Base-by-base conservation (phyloP, 2,113 vertebrate genomes). In the Oxyruncus cristatus region DNA sequence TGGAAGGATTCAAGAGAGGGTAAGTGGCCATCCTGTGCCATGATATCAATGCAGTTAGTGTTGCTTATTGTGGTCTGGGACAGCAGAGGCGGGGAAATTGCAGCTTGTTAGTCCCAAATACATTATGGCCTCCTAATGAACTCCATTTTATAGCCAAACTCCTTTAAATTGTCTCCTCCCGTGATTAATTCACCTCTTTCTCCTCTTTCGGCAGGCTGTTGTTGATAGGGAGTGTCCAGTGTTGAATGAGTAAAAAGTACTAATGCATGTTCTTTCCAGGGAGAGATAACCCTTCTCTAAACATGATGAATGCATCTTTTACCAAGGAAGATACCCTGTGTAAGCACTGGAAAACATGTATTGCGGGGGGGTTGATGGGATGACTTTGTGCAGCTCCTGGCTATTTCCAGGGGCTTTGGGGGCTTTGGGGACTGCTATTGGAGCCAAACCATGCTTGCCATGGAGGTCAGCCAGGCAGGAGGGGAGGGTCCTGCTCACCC, bases 141-240 rank as follows among this genome's bases (percentile, higher is more conserved):
- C 97, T 98, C 96, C 78, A 96, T 98, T 98, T 98, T 97, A 98
- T 98, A 94, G 98, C 92, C 92, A 76, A 78, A 96, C 98, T 98
- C 98, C 98, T 98, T 94, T 96, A 97, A 97, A 97, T 97, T 98
- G 98, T 98, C 98, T 98, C 92, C 94, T 96, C 89, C 89, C 5
- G 21, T 98, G 98, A 99, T 98, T 98, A 98, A 99, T 99, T 98
- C 96, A 83, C 97, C 67, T 74, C 74, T 96, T 96, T 97, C 94
- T 87, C 77, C 92, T 89, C 95, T 98, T 97, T 97, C 97, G 97
- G 98, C 98, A 97, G 98, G 98, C 98, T 95, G 97, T 97, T 97
- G 98, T 98, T 99, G 99, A 99, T 99, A 99, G 98, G 98, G 98
- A 98, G 98, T 98, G 98, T 97, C 98, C 97, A 96, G 97, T 97